Evolutionary conservation across 2,113 vertebrate genomes (phyloP), one percentile per base, ranked within the genome.

Genomic region (Zeus faber): DNA sequence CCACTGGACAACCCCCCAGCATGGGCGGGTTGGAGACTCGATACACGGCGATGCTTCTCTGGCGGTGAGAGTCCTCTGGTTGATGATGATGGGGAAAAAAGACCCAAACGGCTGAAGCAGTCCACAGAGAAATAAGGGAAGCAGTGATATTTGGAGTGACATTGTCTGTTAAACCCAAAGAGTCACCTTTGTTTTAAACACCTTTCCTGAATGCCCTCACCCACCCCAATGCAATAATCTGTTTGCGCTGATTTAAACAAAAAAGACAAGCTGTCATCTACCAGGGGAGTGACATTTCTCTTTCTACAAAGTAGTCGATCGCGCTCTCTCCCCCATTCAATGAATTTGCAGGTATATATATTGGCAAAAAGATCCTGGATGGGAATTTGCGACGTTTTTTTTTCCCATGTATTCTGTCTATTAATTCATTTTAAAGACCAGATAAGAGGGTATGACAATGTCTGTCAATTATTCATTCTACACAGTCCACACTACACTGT

Each of bases 51-150:
- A 60, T 27, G 65, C 11, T 5, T 5, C 33, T 37, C 11, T 37
- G 11, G n/a, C 33, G 13, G 13, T 37, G 33, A 9, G n/a, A n/a
- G 33, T 14, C 33, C 11, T 37, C n/a, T n/a, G 6, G 62, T 44
- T 49, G n/a, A 70, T 64, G 14, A 79, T 80, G 50, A 51, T 64
- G 58, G 83, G 80, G 9, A 88, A 86, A 39, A 82, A 83, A 18
- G 73, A 73, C 18, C 85, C 85, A 73, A 81, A 87, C 67, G 76
- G 43, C 20, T 14, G 11, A 11, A 93, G 70, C 44, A 94, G 64
- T 43, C 88, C 91, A 65, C 92, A 78, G 27, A 95, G 83, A 67
- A 96, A 56, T 17, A 91, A 76, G 14, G 87, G 89, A 27, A 92
- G 84, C 67, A 89, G 85, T 49, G 88, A 88, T 55, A 83, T 58